phyloP scores from a whole-genome alignment of 2,113 vertebrate species.

The Fukomys damarensis region DNA sequence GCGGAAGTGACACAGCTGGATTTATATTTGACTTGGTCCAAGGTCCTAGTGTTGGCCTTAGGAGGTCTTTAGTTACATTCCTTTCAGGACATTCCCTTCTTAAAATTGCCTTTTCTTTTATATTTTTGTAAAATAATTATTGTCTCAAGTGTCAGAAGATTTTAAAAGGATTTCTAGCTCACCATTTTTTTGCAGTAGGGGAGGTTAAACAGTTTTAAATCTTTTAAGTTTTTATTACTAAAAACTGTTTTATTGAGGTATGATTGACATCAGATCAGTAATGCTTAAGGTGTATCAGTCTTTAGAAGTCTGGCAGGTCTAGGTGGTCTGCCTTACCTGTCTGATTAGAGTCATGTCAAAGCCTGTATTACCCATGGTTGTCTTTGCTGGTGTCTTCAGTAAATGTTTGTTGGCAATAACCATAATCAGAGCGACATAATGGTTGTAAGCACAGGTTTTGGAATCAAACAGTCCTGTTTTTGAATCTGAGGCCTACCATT shows the following conservation, averaged over 20 bases:
- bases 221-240: neutral
- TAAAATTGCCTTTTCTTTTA: neutral
- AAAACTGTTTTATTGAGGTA: neutral
- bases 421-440: neutral
- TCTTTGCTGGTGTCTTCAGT: neutral
- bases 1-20: fast-evolving
- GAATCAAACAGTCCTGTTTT: neutral
- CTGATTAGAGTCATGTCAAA: neutral
- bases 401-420: neutral
- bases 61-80: neutral
- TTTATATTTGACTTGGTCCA: neutral
- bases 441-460: neutral
- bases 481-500: neutral
- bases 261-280: neutral
- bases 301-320: neutral
- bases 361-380: neutral
- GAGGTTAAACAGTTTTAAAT: neutral
- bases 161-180: neutral
- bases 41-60: neutral
- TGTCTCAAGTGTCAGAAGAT: neutral
- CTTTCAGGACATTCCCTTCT: neutral
- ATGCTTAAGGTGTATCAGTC: neutral
- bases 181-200: neutral
- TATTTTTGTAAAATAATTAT: neutral
- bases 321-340: neutral